Percentiles rank a stretch among this genome's conserved stretches.
Conservation (phyloP, 2,797 vertebrate genomes). For the Eulemur mongoz region DNA sequence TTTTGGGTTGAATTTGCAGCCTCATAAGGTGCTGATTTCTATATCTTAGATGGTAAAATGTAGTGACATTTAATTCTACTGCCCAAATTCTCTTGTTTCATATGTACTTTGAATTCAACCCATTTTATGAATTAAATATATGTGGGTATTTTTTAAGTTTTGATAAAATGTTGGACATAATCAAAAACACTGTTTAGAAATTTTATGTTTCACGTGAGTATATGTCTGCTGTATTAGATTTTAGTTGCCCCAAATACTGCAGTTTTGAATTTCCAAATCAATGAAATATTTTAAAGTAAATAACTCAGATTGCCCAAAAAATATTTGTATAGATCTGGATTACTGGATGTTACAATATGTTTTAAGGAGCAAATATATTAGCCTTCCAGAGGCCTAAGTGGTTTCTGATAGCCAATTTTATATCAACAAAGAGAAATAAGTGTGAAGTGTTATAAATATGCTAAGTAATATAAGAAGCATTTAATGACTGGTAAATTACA, state of each 20-base stretch:
- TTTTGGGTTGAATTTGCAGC: neutral
- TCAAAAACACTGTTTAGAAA: neutral
- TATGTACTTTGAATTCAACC: constrained; percentile 41
- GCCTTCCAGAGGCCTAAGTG: neutral
- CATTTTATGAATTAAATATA: neutral
- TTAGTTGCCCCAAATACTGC: neutral
- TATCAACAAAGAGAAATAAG: neutral
- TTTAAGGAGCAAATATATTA: neutral
- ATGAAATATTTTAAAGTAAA: neutral
- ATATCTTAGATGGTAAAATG: neutral
- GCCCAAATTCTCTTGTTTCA: neutral
- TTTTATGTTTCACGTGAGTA: neutral
- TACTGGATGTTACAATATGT: neutral
- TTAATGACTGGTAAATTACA: neutral
- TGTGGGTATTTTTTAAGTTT: neutral
- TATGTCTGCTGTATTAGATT: neutral
- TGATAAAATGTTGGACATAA: neutral
- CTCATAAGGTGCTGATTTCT: neutral
- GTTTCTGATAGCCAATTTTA: neutral
- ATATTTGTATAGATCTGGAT: neutral
- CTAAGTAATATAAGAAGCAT: neutral
- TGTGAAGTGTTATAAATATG: neutral
- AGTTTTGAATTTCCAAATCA: constrained; percentile 5
- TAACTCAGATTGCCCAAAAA: neutral
- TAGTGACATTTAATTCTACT: neutral